phyloP scores from a whole-genome alignment of 92 coral and sea anemone species.

The Chrysogorgia sp. region DNA sequence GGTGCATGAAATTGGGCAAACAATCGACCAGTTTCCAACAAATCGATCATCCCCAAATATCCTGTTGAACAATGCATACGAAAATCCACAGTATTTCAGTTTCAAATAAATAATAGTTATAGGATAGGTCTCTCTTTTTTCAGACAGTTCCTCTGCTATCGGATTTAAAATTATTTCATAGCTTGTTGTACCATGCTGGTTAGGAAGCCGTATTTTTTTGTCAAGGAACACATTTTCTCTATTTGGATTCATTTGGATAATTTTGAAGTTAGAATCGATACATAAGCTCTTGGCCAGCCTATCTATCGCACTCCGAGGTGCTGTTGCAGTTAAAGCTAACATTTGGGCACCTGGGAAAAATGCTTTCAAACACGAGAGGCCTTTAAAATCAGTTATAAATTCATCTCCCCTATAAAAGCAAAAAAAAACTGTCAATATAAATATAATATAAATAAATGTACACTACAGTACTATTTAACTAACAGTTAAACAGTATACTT shows the following conservation, averaged over 20 bases:
- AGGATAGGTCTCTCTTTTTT: conserved; percentile 37
- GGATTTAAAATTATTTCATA: conserved; percentile 41
- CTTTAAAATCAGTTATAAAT: conserved; percentile 65
- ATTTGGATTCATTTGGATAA: conserved; percentile 56
- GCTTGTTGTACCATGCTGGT: conserved; percentile 36
- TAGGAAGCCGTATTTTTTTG: conserved; percentile 33
- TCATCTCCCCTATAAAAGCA: conserved; percentile 59
- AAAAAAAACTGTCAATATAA: background rate
- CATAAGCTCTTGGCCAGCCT: conserved; percentile 46
- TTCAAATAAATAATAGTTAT: conserved; percentile 50
- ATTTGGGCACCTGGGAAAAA: conserved; percentile 56
- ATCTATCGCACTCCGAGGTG: conserved; percentile 58
- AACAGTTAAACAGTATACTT: too few relatives aligned
- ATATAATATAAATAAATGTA: too few relatives aligned
- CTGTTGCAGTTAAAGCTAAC: conserved; percentile 68
- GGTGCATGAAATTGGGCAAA: conserved; percentile 33
- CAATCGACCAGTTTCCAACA: conserved; percentile 28
- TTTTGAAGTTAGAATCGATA: conserved; percentile 28
- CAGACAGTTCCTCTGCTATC: conserved; percentile 48
- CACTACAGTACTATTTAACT: too few relatives aligned
- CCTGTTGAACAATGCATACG: conserved; percentile 21
- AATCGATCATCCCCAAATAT: conserved; percentile 8
- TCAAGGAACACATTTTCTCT: conserved; percentile 32
- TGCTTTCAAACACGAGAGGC: conserved; percentile 54
- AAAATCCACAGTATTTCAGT: conserved; percentile 53